A percentile compares a stretch with the other conserved stretches of the same genome.
Evolutionary conservation across 2,797 vertebrate species (phyloP).

Genomic region (Avahi laniger): DNA sequence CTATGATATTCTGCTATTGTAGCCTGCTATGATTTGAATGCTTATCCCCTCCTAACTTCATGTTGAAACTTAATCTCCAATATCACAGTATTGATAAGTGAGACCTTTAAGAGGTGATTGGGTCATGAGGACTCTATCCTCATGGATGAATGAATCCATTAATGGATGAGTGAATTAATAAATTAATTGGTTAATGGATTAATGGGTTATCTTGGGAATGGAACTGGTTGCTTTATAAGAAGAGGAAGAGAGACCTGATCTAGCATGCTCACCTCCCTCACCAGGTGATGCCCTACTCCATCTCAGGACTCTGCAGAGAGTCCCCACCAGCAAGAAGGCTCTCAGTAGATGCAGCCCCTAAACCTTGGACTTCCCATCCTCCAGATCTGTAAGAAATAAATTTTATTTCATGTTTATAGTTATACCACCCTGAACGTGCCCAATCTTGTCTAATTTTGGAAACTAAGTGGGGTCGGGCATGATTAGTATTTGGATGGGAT

Average conservation of each 20-base stretch:
- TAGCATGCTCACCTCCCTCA: neutral
- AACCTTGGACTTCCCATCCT: neutral
- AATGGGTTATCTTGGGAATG: neutral
- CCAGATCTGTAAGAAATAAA: neutral
- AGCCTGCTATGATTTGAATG: neutral
- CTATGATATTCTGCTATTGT: neutral
- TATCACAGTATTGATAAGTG: neutral
- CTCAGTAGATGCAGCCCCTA: neutral
- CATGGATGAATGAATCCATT: neutral
- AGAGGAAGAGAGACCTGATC: neutral
- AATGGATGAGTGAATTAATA: neutral
- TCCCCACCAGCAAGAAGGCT: neutral
- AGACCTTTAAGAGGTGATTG: neutral
- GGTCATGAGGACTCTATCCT: neutral
- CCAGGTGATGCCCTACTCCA: neutral
- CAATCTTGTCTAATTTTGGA: neutral
- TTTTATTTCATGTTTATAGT: too few relatives aligned
- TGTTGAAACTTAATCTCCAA: neutral
- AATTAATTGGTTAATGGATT: neutral
- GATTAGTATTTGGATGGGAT: neutral
- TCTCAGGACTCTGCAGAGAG: neutral
- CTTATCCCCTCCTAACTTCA: neutral
- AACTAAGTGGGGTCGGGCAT: neutral
- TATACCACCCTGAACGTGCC: neutral
- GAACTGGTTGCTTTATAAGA: neutral